These are phyloP conservation scores for Drosophila maculinotata DNA, from an alignment of 2,888 invertebrate species.

Conservation along the genomic window DNA sequence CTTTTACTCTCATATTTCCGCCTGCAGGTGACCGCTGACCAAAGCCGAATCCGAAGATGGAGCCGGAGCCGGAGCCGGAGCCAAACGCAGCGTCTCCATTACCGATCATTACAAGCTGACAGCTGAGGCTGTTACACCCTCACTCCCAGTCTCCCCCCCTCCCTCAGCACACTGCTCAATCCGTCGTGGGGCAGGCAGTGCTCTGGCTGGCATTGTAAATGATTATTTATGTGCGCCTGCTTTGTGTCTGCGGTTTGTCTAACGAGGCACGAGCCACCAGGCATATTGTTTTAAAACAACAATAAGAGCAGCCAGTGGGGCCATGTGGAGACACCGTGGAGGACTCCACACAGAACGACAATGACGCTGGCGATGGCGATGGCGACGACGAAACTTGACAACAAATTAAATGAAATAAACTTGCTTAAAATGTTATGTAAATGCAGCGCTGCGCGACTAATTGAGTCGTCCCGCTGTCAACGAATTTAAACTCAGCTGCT, in stretches of 20 bases:
- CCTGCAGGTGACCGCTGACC: constrained; percentile 19
- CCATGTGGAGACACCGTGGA: constrained; percentile 10
- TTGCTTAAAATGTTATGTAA: constrained; percentile 72
- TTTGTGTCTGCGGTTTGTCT: constrained; percentile 68
- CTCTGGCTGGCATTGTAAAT: constrained; percentile 45
- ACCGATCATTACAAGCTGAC: constrained; percentile 52
- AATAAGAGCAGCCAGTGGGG: constrained; percentile 15
- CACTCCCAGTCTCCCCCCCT: neutral
- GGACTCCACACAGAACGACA: constrained; percentile 6
- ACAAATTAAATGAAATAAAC: constrained; percentile 70
- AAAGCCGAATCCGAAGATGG: neutral
- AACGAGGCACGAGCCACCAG: constrained; percentile 51
- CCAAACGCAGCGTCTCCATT: constrained; percentile 43
- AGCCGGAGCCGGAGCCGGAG: neutral
- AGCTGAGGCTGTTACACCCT: constrained; percentile 6
- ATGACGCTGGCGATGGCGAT: constrained; percentile 1
- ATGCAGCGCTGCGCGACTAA: constrained; percentile 69
- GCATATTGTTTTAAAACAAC: constrained; percentile 63
- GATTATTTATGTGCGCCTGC: constrained; percentile 67
- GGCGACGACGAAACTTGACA: constrained; percentile 31
- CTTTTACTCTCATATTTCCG: constrained; percentile 6
- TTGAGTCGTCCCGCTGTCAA: constrained; percentile 64
- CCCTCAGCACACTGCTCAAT: neutral
- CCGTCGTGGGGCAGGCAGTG: constrained; percentile 1
- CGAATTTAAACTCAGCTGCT: constrained; percentile 17